A percentile compares a stretch with the other conserved stretches of the same genome.
Evolutionary conservation across 2,797 vertebrate genomes (phyloP).

Genomic region (Enteromius unitaeniatus): DNA sequence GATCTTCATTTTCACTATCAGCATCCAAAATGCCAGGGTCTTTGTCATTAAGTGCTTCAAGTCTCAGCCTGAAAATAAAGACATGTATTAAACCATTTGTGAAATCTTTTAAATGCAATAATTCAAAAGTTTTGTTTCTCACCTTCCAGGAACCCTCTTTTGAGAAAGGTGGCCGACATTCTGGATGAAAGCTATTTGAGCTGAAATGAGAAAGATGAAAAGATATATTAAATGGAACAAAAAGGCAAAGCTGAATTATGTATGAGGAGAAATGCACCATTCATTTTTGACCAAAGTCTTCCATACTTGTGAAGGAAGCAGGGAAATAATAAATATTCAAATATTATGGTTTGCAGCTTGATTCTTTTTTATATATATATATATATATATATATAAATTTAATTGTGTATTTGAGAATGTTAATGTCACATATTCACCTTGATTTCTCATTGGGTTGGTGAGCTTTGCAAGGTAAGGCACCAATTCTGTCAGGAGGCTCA

Average conservation of each 20-base stretch:
- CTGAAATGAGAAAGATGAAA: slow-evolving; percentile 68
- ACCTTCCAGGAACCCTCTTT: slow-evolving; percentile 85
- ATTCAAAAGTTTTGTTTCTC: neutral
- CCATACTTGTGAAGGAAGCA: neutral
- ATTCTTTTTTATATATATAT: neutral
- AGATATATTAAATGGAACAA: neutral
- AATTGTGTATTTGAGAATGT: neutral
- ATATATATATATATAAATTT: no score
- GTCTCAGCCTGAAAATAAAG: slow-evolving; percentile 78
- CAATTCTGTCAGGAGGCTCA: slow-evolving; percentile 89
- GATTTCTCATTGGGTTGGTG: slow-evolving; percentile 90
- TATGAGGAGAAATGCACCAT: neutral
- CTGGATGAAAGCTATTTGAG: slow-evolving; percentile 93
- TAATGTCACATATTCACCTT: slow-evolving; percentile 76
- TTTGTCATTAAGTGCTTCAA: slow-evolving; percentile 88
- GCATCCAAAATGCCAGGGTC: slow-evolving; percentile 78
- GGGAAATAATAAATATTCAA: neutral
- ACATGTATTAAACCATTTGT: neutral
- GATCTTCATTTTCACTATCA: slow-evolving; percentile 72
- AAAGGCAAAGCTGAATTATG: neutral
- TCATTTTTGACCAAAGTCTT: neutral
- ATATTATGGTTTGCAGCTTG: neutral
- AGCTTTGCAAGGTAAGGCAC: slow-evolving; percentile 90
- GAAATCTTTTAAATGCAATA: neutral
- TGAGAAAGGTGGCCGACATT: slow-evolving; percentile 89